Conservation (phyloP, 2,888 invertebrate species). For the Romanomermis culicivorax region DNA sequence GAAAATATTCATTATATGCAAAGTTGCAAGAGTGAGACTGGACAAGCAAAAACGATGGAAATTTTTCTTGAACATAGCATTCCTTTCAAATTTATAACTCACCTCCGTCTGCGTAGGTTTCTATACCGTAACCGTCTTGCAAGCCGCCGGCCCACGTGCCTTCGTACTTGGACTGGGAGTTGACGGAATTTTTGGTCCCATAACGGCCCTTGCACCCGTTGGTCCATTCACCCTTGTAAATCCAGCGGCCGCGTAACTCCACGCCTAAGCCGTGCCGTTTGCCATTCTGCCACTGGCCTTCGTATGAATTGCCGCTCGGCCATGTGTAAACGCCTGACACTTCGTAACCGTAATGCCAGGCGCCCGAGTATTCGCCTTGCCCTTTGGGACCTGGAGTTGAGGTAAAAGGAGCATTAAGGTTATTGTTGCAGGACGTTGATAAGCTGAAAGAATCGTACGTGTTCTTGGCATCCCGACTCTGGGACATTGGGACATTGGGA, state of each 20-base stretch:
- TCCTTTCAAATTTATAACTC: too few species aligned
- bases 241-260: conserved; percentile 81
- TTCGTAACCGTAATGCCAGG: conserved; percentile 96
- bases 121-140: conserved; percentile 92
- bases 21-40: too few species aligned
- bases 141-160: conserved; percentile 92
- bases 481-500: too few species aligned
- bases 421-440: too few species aligned
- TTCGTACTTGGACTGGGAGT: conserved; percentile 55
- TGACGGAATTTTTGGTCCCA: conserved; percentile 50
- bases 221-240: conserved; percentile 94
- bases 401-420: too few species aligned
- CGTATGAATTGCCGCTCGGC: conserved; percentile 14
- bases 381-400: conserved; percentile 78
- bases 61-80: too few species aligned
- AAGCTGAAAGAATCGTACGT: too few species aligned
- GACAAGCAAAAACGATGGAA: too few species aligned
- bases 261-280: conserved; percentile 88
- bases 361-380: conserved; percentile 89
- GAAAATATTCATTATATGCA: too few species aligned
- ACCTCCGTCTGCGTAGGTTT: conserved; percentile 96
- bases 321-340: conserved; percentile 33
- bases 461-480: too few species aligned
- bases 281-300: conserved; percentile 91
- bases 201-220: conserved; percentile 92